phyloP scores from a whole-genome alignment of 2,888 invertebrate genomes.

The Meiosimyza platycephala region DNA sequence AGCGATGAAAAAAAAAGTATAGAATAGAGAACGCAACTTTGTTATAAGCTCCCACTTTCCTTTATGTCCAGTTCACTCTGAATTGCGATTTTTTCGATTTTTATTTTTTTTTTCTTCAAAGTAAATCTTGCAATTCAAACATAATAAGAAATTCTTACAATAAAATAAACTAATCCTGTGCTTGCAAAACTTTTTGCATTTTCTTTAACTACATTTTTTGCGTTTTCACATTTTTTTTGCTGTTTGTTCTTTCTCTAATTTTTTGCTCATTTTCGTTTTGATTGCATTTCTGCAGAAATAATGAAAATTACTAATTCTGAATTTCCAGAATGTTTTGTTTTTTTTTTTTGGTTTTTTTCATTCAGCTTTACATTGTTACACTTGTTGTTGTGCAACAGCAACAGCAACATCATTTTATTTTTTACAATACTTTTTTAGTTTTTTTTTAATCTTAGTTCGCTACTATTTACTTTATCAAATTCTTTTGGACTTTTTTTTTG shows the following conservation, averaged over 20 bases:
- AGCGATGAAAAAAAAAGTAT: not conserved
- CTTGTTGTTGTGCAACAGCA: constrained; percentile 16
- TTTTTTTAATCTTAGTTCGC: not conserved
- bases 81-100: not conserved
- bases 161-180: constrained; percentile 29
- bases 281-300: constrained; percentile 31
- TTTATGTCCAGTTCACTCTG: not conserved
- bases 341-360: not conserved
- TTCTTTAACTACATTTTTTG: not conserved
- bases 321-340: too few species aligned
- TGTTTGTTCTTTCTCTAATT: not conserved
- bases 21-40: too few species aligned
- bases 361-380: not conserved
- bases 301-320: constrained; percentile 32
- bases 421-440: not conserved
- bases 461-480: not conserved
- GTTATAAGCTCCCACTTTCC: too few species aligned
- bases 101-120: constrained; percentile 2
- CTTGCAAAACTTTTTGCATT: constrained; percentile 19
- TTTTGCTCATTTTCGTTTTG: constrained; percentile 14
- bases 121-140: constrained; percentile 11
- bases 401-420: not conserved
- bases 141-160: constrained; percentile 26
- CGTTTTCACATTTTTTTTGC: not conserved
- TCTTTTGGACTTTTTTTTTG: not conserved